Conservation (phyloP, 2,888 invertebrate species). For the Anaspis maculata region DNA sequence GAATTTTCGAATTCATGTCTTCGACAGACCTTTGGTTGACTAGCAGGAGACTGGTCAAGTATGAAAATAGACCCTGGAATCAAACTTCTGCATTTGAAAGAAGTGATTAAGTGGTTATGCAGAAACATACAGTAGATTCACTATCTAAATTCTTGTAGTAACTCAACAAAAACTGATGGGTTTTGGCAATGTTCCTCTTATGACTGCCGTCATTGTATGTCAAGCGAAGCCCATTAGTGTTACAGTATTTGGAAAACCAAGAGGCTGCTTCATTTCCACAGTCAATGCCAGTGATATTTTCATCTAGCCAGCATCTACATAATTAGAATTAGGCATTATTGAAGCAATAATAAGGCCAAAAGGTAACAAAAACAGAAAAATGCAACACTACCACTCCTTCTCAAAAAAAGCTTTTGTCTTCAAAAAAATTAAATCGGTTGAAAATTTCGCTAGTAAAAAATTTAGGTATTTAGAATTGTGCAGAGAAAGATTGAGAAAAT, state of each 20-base stretch:
- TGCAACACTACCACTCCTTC: conserved; percentile 1
- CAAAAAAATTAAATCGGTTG: background rate
- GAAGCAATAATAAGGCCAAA: no score
- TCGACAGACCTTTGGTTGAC: conserved; percentile 46
- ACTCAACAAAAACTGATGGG: conserved; percentile 23
- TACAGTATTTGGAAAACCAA: conserved; percentile 49
- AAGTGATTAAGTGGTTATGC: background rate
- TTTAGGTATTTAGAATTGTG: no score
- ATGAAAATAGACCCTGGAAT: conserved; percentile 45
- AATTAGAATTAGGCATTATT: background rate
- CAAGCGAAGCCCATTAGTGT: conserved; percentile 31
- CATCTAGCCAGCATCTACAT: conserved; percentile 15
- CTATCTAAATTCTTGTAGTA: conserved; percentile 30
- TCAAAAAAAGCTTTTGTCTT: background rate
- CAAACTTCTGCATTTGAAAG: conserved; percentile 1
- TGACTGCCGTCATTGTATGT: conserved; percentile 33
- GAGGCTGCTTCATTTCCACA: conserved; percentile 54
- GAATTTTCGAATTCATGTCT: conserved; percentile 44
- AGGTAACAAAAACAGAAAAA: no score
- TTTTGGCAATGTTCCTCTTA: conserved; percentile 25
- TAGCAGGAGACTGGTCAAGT: conserved; percentile 47
- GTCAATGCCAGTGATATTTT: conserved; percentile 47
- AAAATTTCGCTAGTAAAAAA: background rate
- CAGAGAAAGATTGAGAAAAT: no score
- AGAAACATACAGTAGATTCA: conserved; percentile 25